These are phyloP conservation scores for Bombus confusus DNA, from an alignment of 1,140 invertebrate species.

Conservation along the genomic window DNA sequence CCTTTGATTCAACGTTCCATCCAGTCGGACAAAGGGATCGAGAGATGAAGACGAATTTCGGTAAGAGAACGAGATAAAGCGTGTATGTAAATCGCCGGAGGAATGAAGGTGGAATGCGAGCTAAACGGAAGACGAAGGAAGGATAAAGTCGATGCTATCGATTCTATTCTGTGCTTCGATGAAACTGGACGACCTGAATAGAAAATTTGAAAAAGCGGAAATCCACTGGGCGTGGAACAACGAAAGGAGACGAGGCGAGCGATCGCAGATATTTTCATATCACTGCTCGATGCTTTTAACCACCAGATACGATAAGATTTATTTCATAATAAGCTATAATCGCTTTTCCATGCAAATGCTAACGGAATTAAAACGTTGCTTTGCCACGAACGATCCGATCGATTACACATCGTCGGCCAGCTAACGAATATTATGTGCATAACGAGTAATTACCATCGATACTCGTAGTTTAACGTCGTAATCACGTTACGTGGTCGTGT, in stretches of 20 bases:
- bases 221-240: neutral
- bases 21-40: neutral
- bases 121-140: neutral
- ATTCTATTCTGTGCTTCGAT: neutral
- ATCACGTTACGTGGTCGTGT: neutral
- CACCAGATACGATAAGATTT: neutral
- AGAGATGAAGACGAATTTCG: slow-evolving; percentile 18
- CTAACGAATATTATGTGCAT: neutral
- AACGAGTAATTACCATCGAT: neutral
- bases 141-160: neutral
- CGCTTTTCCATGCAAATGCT: too few relatives aligned
- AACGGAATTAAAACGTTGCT: too few relatives aligned
- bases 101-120: neutral
- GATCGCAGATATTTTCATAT: neutral
- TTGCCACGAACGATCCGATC: neutral
- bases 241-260: too few relatives aligned
- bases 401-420: neutral
- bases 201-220: neutral
- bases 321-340: neutral
- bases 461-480: neutral
- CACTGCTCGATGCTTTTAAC: neutral
- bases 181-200: neutral
- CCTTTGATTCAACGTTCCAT: slow-evolving; percentile 13
- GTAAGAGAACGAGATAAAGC: slow-evolving; percentile 8
- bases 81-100: slow-evolving; percentile 22